phyloP scores from a whole-genome alignment of 1,140 invertebrate genomes.

The Drosophila lacteicornis region DNA sequence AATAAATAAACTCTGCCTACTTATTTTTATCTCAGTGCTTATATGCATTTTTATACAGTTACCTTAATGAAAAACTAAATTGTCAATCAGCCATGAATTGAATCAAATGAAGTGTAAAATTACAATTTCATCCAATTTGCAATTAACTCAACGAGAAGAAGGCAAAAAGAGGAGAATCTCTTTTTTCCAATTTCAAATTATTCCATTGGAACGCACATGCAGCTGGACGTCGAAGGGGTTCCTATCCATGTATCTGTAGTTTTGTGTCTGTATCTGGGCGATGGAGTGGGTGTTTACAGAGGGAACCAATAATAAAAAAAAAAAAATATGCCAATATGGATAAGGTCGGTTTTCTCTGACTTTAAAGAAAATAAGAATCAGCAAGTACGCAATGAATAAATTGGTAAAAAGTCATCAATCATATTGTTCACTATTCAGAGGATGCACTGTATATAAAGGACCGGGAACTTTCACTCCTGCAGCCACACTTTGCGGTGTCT shows the following conservation, averaged over 20 bases:
- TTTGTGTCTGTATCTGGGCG: conserved; percentile 20
- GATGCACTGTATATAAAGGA: not conserved
- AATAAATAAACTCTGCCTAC: too few relatives aligned
- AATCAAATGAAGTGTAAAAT: conserved; percentile 85
- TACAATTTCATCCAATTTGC: conserved; percentile 85
- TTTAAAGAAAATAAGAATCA: not conserved
- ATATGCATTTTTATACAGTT: conserved; percentile 30
- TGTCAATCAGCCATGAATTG: conserved; percentile 84
- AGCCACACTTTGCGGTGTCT: conserved; percentile 52
- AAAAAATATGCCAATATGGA: not conserved
- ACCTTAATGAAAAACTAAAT: conserved; percentile 84
- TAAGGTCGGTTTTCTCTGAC: not conserved
- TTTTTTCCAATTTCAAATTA: conserved; percentile 79
- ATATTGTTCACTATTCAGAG: not conserved
- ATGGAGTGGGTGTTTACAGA: conserved; percentile 12
- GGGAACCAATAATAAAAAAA: not conserved
- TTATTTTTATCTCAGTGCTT: not conserved
- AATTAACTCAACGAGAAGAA: conserved; percentile 84
- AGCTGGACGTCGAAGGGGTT: conserved; percentile 43
- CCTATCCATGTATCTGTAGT: conserved; percentile 15
- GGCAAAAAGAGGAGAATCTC: conserved; percentile 41
- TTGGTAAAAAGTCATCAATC: too few relatives aligned
- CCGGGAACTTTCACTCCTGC: conserved; percentile 58
- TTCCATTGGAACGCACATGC: conserved; percentile 78
- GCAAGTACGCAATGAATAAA: not conserved